phyloP scores from a whole-genome alignment of 2,113 vertebrate species.

The Cryptotis parvus region DNA sequence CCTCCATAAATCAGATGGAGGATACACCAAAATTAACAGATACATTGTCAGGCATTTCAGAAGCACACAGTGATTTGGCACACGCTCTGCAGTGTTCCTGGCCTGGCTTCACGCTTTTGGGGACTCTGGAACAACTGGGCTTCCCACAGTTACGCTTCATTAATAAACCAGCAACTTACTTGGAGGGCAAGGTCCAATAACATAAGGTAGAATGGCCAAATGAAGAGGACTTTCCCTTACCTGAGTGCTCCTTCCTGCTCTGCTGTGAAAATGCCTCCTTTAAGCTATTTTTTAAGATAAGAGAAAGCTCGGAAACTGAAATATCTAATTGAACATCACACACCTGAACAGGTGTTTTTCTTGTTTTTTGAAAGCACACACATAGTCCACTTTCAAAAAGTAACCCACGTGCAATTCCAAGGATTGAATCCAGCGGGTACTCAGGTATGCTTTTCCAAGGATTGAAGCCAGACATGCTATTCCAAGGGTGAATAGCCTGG shows the following conservation, averaged over 20 bases:
- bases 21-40: neutral
- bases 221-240: neutral
- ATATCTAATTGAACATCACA: neutral
- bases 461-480: no score
- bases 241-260: neutral
- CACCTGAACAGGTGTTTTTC: neutral
- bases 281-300: neutral
- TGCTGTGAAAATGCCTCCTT: neutral
- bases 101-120: neutral
- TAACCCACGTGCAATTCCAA: neutral
- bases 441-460: no score
- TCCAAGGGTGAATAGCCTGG: no score
- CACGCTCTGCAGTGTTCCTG: neutral
- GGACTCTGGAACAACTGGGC: neutral
- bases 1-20: neutral
- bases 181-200: neutral
- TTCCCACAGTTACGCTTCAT: neutral
- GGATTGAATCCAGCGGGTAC: neutral
- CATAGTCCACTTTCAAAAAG: constrained; percentile 14
- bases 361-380: constrained; percentile 40
- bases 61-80: neutral
- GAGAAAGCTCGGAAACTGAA: neutral
- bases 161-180: neutral
- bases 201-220: neutral
- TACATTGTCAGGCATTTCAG: neutral